Evolutionary conservation across 2,797 vertebrate genomes (phyloP).

Genomic region (Gobio occitaniae): DNA sequence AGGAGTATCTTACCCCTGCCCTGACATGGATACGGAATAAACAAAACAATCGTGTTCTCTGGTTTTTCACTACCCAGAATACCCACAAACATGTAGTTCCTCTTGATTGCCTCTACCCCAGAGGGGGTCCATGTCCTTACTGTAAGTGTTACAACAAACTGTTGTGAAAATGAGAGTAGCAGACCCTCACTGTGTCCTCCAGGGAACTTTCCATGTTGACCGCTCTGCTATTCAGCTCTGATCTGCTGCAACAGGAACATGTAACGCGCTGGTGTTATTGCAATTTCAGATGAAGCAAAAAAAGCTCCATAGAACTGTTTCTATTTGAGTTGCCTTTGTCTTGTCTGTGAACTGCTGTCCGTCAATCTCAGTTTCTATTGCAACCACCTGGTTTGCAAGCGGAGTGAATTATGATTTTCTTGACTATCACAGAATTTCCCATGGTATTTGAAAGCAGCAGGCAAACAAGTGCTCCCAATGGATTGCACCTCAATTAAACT

Average conservation of each 20-base stretch:
- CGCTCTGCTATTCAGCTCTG: constrained; percentile 18
- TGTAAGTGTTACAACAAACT: constrained; percentile 25
- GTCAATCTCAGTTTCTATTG: not conserved
- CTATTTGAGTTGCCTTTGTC: not conserved
- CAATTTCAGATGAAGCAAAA: constrained; percentile 24
- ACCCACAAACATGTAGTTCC: constrained; percentile 46
- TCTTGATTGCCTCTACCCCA: not conserved
- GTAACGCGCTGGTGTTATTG: constrained; percentile 16
- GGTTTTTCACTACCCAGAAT: constrained; percentile 20
- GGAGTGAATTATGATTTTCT: constrained; percentile 39
- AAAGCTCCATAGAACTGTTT: not conserved
- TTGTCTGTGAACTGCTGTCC: not conserved
- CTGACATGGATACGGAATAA: constrained; percentile 27
- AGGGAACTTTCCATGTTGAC: constrained; percentile 30
- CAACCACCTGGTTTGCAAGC: constrained; percentile 28
- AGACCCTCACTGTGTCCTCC: constrained; percentile 33
- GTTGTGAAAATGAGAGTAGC: constrained; percentile 38
- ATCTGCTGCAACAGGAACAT: constrained; percentile 17
- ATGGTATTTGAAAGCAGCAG: constrained; percentile 21
- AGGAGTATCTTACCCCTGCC: not conserved
- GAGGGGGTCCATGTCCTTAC: constrained; percentile 22
- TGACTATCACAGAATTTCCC: constrained; percentile 1
- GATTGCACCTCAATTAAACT: constrained; percentile 21
- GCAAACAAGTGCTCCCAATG: constrained; percentile 33
- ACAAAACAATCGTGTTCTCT: constrained; percentile 32